phyloP scores from a whole-genome alignment of 1,140 invertebrate genomes.

The Cydia fagiglandana region DNA sequence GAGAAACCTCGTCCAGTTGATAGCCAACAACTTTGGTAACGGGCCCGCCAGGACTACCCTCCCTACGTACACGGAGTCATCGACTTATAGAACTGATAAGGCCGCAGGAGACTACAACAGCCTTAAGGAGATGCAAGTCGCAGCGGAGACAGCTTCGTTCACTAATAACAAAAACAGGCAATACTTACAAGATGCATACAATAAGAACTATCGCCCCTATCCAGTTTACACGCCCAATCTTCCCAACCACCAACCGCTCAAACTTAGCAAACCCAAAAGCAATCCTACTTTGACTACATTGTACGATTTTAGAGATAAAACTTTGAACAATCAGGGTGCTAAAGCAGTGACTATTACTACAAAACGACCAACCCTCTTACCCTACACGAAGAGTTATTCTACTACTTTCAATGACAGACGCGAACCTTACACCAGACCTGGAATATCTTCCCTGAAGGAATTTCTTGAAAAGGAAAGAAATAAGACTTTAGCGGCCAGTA shows the following conservation, averaged over 20 bases:
- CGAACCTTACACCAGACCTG: conserved; percentile 73
- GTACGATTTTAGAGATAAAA: conserved; percentile 66
- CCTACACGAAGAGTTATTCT: conserved; percentile 68
- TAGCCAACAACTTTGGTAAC: conserved; percentile 66
- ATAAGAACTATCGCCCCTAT: conserved; percentile 66
- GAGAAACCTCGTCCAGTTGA: conserved; percentile 67
- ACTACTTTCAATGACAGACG: conserved; percentile 55
- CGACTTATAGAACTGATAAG: conserved; percentile 59
- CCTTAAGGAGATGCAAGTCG: conserved; percentile 84
- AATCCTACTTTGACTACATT: conserved; percentile 65
- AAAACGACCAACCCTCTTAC: conserved; percentile 66
- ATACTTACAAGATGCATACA: conserved; percentile 67
- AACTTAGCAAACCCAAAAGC: conserved; percentile 50
- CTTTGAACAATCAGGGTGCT: conserved; percentile 42
- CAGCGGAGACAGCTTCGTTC: conserved; percentile 87
- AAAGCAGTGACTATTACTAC: conserved; percentile 53
- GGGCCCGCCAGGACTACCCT: conserved; percentile 52
- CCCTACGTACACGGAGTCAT: conserved; percentile 60
- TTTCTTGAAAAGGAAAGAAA: conserved; percentile 71
- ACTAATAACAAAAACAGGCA: conserved; percentile 79
- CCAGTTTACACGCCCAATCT: conserved; percentile 68
- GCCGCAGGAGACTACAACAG: conserved; percentile 57
- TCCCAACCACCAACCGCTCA: conserved; percentile 39
- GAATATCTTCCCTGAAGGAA: conserved; percentile 63
- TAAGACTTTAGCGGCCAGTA: conserved; percentile 52